phyloP scores from a whole-genome alignment of 1,140 invertebrate genomes.

The Paramacrobiotus metropolitanus region DNA sequence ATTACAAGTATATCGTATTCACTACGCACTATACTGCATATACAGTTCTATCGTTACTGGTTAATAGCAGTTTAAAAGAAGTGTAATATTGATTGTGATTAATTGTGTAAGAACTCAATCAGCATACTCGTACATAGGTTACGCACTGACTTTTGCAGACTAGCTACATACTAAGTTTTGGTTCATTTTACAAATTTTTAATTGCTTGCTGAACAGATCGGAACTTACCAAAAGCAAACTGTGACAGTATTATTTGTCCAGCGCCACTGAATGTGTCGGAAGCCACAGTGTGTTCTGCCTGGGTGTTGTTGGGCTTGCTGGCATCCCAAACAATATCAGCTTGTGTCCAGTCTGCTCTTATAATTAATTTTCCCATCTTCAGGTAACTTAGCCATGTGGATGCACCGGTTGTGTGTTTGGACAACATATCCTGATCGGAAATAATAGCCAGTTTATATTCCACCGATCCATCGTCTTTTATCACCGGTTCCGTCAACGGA shows the following conservation, averaged over 20 bases:
- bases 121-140: too few species aligned
- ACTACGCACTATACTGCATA: too few species aligned
- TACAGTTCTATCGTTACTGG: too few species aligned
- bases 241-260: conserved; percentile 41
- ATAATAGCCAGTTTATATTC: conserved; percentile 58
- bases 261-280: neutral
- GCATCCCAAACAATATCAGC: conserved; percentile 19
- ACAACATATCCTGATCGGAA: conserved; percentile 66
- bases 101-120: too few species aligned
- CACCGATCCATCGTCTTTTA: neutral
- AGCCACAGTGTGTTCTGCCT: neutral
- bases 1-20: too few species aligned
- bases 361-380: conserved; percentile 38
- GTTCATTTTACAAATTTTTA: too few species aligned
- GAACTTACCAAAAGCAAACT: conserved; percentile 32
- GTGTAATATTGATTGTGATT: too few species aligned
- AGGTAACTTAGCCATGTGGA: conserved; percentile 55
- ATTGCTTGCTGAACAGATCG: too few species aligned
- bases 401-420: conserved; percentile 37
- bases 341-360: conserved; percentile 17
- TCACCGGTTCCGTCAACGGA: conserved; percentile 49
- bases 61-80: too few species aligned
- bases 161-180: too few species aligned
- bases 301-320: neutral
- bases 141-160: too few species aligned